These are phyloP conservation scores for Martes martes DNA, from an alignment of 2,113 vertebrate species.

Conservation along the genomic window DNA sequence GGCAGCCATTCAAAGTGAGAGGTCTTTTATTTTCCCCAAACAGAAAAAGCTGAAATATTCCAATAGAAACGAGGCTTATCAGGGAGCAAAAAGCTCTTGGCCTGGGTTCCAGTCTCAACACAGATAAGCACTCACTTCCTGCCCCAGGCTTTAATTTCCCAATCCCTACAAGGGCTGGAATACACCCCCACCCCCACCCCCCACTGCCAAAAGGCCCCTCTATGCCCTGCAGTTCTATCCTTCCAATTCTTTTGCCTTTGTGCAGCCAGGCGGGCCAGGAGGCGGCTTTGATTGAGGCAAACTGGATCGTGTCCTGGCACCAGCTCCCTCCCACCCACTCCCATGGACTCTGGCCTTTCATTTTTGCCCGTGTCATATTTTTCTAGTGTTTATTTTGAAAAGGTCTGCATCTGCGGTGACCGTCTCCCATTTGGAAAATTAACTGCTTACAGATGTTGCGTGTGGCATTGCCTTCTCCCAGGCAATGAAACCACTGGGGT, in stretches of 20 bases:
- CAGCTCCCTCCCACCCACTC: conserved; percentile 65
- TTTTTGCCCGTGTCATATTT: conserved; percentile 80
- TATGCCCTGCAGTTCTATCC: neutral
- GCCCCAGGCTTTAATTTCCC: neutral
- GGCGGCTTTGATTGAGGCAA: conserved; percentile 44
- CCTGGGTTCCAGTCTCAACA: neutral
- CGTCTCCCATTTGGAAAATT: conserved; percentile 84
- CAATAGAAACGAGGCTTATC: neutral
- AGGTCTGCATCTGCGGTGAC: conserved; percentile 81
- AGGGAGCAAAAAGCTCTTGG: neutral
- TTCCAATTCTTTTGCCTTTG: neutral
- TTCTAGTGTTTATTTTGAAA: conserved; percentile 81
- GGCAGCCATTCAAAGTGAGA: neutral
- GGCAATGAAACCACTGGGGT: conserved; percentile 70
- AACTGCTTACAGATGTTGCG: conserved; percentile 84
- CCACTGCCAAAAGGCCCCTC: neutral
- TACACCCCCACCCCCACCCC: no score
- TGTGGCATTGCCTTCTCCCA: conserved; percentile 71
- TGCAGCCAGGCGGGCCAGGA: neutral
- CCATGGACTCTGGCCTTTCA: conserved; percentile 59
- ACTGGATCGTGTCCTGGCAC: conserved; percentile 38
- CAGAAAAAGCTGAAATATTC: neutral
- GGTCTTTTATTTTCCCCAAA: neutral
- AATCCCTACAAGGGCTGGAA: neutral
- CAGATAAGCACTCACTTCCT: neutral